Base-by-base conservation (phyloP, 2,113 vertebrate species). In the Solenodon paradoxus region DNA sequence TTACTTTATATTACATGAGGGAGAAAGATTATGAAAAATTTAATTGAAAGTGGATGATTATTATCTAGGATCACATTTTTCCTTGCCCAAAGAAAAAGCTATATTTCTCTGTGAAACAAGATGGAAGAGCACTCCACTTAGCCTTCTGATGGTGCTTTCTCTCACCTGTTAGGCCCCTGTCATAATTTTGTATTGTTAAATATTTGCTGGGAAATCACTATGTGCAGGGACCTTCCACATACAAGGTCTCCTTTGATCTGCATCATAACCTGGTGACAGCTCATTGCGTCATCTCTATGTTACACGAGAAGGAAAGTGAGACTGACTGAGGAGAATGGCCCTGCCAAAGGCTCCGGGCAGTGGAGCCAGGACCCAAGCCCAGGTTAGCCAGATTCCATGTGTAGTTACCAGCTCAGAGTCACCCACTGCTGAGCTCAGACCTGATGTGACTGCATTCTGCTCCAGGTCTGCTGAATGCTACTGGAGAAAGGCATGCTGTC, bases 1-100 rank as follows among this genome's bases (percentile, higher is more conserved):
- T 79, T 75, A 38, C 93, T 94, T 92, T 95, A 64, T 61, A 32
- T 89, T 87, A 61, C 24, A 19, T 68, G 47, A 89, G 51, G 83
- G 63, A 94, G 82, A 94, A 92, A 95, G 53, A 68, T 66, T 49
- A 80, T 72, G 55, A 92, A 71, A 75, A 92, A 55, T 72, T 15
- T 92, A 86, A 93, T 86, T 93, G 74, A 93, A 96, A 94, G 30
- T 80, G n/a, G 24, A 30, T 3, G 16, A 79, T 94, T 89, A 86
- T 82, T 86, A 72, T 81, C 92, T 81, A 42, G 71, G 83, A 84
- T 89, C 84, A 89, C 45, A 57, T 83, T 90, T 80, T 82, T 86
- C 71, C 38, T 93, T 83, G 47, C 75, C 79, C 19, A 74, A 64
- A 93, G 68, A 35, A 85, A 92, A 84, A 64, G 32, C 51, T n/a